Evolutionary conservation across 2,888 invertebrate genomes (phyloP).

Genomic region (Paralinhomoeus sp.): DNA sequence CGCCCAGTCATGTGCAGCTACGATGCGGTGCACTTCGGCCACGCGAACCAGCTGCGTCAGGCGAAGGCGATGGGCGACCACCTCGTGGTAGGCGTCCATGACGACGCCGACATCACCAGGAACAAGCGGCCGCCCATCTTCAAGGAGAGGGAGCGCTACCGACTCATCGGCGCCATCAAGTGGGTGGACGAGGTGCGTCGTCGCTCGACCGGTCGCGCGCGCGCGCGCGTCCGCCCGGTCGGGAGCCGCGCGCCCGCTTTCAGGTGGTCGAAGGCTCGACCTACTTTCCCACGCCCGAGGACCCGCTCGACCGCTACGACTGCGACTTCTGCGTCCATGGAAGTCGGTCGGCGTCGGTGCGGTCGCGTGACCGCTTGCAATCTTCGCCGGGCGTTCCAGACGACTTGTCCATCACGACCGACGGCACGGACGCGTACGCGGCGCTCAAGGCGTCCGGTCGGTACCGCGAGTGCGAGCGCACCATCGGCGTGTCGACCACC

Average conservation of each 20-base stretch:
- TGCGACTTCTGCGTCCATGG: slow-evolving; percentile 97
- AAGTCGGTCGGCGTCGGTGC: no score
- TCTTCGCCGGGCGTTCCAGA: no score
- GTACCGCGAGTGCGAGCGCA: slow-evolving; percentile 66
- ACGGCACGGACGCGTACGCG: slow-evolving; percentile 76
- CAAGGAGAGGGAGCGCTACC: slow-evolving; percentile 41
- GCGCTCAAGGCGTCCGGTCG: slow-evolving; percentile 59
- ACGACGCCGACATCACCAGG: slow-evolving; percentile 57
- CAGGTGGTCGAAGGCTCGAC: slow-evolving; percentile 71
- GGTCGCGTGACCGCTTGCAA: no score
- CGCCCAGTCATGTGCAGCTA: no score
- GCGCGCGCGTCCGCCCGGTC: no score
- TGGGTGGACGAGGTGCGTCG: slow-evolving; percentile 97
- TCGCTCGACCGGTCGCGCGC: no score
- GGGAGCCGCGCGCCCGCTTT: no score
- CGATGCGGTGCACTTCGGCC: slow-evolving; percentile 96
- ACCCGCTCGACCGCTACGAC: slow-evolving; percentile 64
- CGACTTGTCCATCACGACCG: slow-evolving; percentile 80
- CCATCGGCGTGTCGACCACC: slow-evolving; percentile 85
- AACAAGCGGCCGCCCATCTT: slow-evolving; percentile 95
- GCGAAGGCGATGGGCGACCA: slow-evolving; percentile 81
- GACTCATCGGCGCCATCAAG: slow-evolving; percentile 92
- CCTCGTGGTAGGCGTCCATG: slow-evolving; percentile 80
- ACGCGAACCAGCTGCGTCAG: slow-evolving; percentile 82
- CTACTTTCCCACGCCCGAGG: slow-evolving; percentile 74